A percentile compares a stretch with the other conserved stretches of the same genome.
phyloP scores from a whole-genome alignment of 2,797 vertebrate species.

The Channa striata region DNA sequence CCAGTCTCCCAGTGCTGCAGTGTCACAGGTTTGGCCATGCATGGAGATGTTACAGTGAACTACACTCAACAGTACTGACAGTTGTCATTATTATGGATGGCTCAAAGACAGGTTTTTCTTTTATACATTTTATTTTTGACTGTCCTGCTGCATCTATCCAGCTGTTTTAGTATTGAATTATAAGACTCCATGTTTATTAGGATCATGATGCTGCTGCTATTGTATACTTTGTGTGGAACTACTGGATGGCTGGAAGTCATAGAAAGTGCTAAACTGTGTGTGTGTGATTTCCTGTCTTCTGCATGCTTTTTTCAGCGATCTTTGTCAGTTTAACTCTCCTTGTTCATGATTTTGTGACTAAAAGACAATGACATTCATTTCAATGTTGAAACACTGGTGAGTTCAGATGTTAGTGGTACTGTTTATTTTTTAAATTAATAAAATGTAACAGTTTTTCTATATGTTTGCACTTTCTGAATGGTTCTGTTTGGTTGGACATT shows the following conservation, averaged over 20 bases:
- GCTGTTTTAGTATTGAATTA: slow-evolving; percentile 3
- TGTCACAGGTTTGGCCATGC: slow-evolving; percentile 30
- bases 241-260: slow-evolving; percentile 21
- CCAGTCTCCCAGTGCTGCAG: slow-evolving; percentile 43
- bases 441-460: not conserved
- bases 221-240: slow-evolving; percentile 33
- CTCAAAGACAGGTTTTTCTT: not conserved
- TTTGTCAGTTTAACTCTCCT: slow-evolving; percentile 3
- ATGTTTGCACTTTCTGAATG: slow-evolving; percentile 67
- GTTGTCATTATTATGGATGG: slow-evolving; percentile 1
- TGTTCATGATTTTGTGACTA: slow-evolving; percentile 7
- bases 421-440: slow-evolving; percentile 23
- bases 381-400: slow-evolving; percentile 13
- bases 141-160: slow-evolving; percentile 15
- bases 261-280: slow-evolving; percentile 9
- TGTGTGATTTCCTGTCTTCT: slow-evolving; percentile 1
- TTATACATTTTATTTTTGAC: not conserved
- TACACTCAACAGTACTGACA: slow-evolving; percentile 42
- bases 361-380: slow-evolving; percentile 7
- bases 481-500: slow-evolving; percentile 63
- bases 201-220: slow-evolving; percentile 47
- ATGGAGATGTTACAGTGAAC: slow-evolving; percentile 29
- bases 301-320: not conserved
- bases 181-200: not conserved
- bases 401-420: slow-evolving; percentile 5